phyloP scores from a whole-genome alignment of 2,113 vertebrate species.

The Zeus faber region DNA sequence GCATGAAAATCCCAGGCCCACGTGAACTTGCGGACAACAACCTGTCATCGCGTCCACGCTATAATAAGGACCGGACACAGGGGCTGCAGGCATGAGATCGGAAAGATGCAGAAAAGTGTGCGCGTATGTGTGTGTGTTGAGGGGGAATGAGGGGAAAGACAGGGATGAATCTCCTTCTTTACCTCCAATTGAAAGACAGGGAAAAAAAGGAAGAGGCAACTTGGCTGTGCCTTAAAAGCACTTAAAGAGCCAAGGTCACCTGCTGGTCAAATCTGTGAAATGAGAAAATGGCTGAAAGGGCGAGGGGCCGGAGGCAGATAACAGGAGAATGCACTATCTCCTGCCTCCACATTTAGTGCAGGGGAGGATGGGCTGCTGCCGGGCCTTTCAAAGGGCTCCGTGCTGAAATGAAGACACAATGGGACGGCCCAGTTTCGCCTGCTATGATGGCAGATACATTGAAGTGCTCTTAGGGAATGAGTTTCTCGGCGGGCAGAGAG shows the following conservation, averaged over 20 bases:
- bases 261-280: slow-evolving; percentile 72
- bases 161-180: slow-evolving; percentile 19
- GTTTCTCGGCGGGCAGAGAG: slow-evolving; percentile 32
- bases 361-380: slow-evolving; percentile 35
- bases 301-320: slow-evolving; percentile 65
- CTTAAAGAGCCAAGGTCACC: slow-evolving; percentile 72
- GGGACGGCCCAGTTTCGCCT: slow-evolving; percentile 55
- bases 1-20: slow-evolving; percentile 41
- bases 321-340: slow-evolving; percentile 76
- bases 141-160: slow-evolving; percentile 25
- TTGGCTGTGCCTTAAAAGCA: slow-evolving; percentile 70
- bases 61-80: slow-evolving; percentile 18
- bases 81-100: slow-evolving; percentile 21
- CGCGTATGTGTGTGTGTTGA: not conserved
- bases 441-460: slow-evolving; percentile 38
- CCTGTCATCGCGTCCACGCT: slow-evolving; percentile 40
- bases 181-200: slow-evolving; percentile 44
- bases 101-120: not conserved
- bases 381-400: slow-evolving; percentile 41
- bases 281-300: slow-evolving; percentile 71
- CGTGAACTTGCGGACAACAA: slow-evolving; percentile 39
- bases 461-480: slow-evolving; percentile 55
- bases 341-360: slow-evolving; percentile 58
- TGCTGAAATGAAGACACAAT: slow-evolving; percentile 56
- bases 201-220: slow-evolving; percentile 41